Percentiles rank a stretch among this genome's conserved stretches.
Conservation (phyloP, 1,140 invertebrate genomes). For the Leptonema lineaticorne region DNA sequence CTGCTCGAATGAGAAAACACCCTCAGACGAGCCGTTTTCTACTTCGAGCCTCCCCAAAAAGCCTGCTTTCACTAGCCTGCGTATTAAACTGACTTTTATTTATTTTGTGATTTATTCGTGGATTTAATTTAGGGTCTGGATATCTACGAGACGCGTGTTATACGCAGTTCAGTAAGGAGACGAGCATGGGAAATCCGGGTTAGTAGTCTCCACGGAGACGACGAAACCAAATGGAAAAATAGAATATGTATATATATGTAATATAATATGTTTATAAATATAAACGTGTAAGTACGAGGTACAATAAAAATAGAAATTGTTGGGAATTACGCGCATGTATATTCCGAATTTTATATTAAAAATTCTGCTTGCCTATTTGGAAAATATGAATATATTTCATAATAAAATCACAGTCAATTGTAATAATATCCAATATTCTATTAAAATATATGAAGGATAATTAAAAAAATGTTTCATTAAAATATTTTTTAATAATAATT, state of each 20-base stretch:
- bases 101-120: constrained; percentile 34
- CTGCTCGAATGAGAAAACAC: background rate
- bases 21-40: background rate
- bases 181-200: constrained; percentile 6
- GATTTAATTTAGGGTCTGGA: constrained; percentile 30
- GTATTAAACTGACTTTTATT: constrained; percentile 31
- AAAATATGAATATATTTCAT: too few relatives aligned
- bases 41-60: background rate
- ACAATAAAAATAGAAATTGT: background rate
- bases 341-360: too few relatives aligned
- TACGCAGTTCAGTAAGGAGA: background rate
- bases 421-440: too few relatives aligned
- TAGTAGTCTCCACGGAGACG: constrained; percentile 16
- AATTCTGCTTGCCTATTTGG: too few relatives aligned
- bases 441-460: too few relatives aligned
- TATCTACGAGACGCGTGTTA: constrained; percentile 1
- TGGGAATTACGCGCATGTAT: background rate
- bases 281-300: background rate
- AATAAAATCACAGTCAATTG: too few relatives aligned
- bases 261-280: background rate
- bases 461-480: too few relatives aligned
- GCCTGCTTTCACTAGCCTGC: constrained; percentile 8
- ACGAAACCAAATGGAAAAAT: background rate
- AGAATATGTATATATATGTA: background rate
- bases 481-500: too few relatives aligned